Percentiles rank a stretch among this genome's conserved stretches.
These are phyloP conservation scores for Coleophora flavipennella DNA, from an alignment of 2,888 invertebrate species.

Conservation along the genomic window DNA sequence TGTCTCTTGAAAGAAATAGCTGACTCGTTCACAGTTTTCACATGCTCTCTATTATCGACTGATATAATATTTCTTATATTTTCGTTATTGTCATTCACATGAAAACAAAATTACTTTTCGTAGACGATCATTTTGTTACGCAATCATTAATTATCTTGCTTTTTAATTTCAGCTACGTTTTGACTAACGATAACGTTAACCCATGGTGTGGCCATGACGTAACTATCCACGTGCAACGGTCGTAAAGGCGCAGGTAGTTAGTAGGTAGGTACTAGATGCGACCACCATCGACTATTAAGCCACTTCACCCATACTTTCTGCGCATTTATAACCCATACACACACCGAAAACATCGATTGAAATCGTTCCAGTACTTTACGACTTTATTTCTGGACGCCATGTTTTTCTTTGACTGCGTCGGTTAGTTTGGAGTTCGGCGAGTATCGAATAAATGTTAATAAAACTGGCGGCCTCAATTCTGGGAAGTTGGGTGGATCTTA, in stretches of 20 bases:
- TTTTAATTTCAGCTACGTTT: slow-evolving; percentile 1
- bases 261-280: slow-evolving; percentile 14
- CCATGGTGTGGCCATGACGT: slow-evolving; percentile 17
- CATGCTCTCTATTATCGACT: slow-evolving; percentile 19
- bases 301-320: slow-evolving; percentile 46
- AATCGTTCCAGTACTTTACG: slow-evolving; percentile 68
- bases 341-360: slow-evolving; percentile 61
- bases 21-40: slow-evolving; percentile 1
- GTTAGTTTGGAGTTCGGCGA: slow-evolving; percentile 58
- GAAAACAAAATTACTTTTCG: too few species aligned
- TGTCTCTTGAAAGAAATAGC: slow-evolving; percentile 30
- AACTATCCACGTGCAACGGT: slow-evolving; percentile 27
- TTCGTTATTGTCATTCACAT: background rate
- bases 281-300: slow-evolving; percentile 27
- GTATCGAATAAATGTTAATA: slow-evolving; percentile 73
- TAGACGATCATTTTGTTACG: too few species aligned
- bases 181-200: slow-evolving; percentile 5
- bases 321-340: slow-evolving; percentile 57
- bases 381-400: slow-evolving; percentile 67
- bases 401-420: slow-evolving; percentile 71
- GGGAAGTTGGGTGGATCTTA: slow-evolving; percentile 71
- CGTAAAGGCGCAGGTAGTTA: slow-evolving; percentile 26
- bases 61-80: slow-evolving; percentile 9
- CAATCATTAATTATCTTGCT: too few species aligned
- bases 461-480: slow-evolving; percentile 70